Base-by-base conservation (phyloP, 2,113 vertebrate genomes). In the Tachysurus fulvidraco region DNA sequence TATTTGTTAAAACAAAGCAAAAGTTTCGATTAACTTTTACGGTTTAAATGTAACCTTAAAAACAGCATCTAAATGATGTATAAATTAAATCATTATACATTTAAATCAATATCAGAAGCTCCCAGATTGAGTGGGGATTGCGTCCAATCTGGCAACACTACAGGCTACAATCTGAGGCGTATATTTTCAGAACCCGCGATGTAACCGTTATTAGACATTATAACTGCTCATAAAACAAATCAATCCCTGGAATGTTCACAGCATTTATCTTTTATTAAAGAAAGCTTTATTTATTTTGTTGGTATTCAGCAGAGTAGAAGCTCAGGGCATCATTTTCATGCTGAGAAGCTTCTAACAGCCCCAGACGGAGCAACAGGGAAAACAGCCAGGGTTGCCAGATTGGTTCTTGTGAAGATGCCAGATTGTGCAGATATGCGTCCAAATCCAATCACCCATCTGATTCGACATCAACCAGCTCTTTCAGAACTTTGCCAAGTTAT, bases 191-290 rank as follows among this genome's bases (percentile, higher is more conserved):
- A 2, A 30, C 19, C 16, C 5, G 28, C 54, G 23, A 54, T 59
- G 41, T 28, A 28, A 55, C 16, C 50, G 30, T 78, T n/a, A 55
- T n/a, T 17, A 41, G 69, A 78, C 30, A 52, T 71, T 46, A 79
- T 71, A 88, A 84, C 60, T 69, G 54, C 74, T 79, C 74, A 84
- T 50, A 14, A 87, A n/a, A 83, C 73, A 87, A 79, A 87, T 59
- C 73, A 69, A 60, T 65, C 50, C 8, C 60, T 79, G 62, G 67
- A 84, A 87, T 83, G 55, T 57, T 50, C 16, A 67, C 76, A 57
- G 76, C 52, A 44, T 78, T 46, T 78, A 44, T 55, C 60, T 52
- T 36, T 36, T 50, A 36, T 69, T 54, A 74, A 64, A 44, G 77
- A 82, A 67, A 28, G 74, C 25, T 60, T 88, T n/a, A 62, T 60